phyloP scores from a whole-genome alignment of 2,113 vertebrate species.

The Cottus gobio region DNA sequence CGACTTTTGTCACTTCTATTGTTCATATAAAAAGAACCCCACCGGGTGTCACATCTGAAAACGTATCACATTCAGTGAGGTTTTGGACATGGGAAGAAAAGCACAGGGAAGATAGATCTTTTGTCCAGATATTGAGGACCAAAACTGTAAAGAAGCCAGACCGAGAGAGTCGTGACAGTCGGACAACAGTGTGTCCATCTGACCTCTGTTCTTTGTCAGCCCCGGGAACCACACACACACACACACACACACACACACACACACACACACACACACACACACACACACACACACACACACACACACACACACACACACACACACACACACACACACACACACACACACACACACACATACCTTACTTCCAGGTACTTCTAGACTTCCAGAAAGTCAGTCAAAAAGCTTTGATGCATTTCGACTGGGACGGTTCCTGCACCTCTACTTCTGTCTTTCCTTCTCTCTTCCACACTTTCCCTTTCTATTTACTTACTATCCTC shows the following conservation, averaged over 20 bases:
- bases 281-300: neutral
- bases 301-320: neutral
- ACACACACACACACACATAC: neutral
- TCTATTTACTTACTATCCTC: neutral
- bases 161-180: neutral
- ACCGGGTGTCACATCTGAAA: slow-evolving; percentile 1
- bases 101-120: neutral
- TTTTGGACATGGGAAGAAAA: neutral
- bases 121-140: neutral
- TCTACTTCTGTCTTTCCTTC: neutral
- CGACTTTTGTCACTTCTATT: neutral
- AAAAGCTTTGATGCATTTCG: slow-evolving; percentile 4
- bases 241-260: neutral
- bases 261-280: neutral
- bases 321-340: neutral
- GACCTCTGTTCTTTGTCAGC: neutral
- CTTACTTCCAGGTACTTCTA: neutral
- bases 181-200: neutral
- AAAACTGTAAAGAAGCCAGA: neutral
- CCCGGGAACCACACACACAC: slow-evolving; percentile 1
- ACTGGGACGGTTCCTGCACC: neutral
- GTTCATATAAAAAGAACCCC: slow-evolving; percentile 6
- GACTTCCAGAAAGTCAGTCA: neutral
- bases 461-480: neutral
- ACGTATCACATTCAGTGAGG: neutral